Base-by-base conservation (phyloP, 2,888 invertebrate genomes). In the Rhagonycha fulva region DNA sequence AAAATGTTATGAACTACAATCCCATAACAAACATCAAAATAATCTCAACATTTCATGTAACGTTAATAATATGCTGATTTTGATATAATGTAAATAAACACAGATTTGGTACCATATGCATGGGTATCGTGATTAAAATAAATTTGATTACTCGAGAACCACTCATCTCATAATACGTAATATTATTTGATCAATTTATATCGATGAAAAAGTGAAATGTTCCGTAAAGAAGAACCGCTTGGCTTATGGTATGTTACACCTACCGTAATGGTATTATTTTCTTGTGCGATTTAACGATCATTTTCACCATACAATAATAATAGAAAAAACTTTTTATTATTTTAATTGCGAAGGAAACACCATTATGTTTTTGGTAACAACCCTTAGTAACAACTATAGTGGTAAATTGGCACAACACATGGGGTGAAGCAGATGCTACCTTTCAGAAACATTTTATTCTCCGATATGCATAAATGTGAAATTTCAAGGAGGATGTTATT, bases 331-430 rank as follows among this genome's bases (percentile, higher is more conserved):
- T 24, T 66, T 66, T 66, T 66, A 66, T 66, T 60, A 72, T 26
- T 69, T 68, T 76, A 72, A 72, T 70, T 70, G 62, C 60, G 32
- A 77, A 74, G 69, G 68, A 67, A 75, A 71, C 72, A 70, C 74
- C 71, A 74, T 77, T 76, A 72, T 72, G 71, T 70, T 76, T 71
- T 69, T 67, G 71, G 72, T 71, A 68, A 70, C 67, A 74, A 77
- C 76, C 76, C 72, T 77, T 26, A 74, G 71, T 68, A 77, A 77
- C 75, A 75, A 77, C 75, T 61, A 72, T 68, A 75, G 75, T 75
- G 77, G 76, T 77, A 75, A 79, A 79, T 79, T 79, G 79, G 76
- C 75, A 77, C 75, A 75, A 77, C 77, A 77, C 77, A 77, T 75
- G 76, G 76, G 77, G 76, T 67, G 72, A 63, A 77, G 77, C 79